Conservation (phyloP, 2,888 invertebrate genomes). For the Drosophila neotestacea region DNA sequence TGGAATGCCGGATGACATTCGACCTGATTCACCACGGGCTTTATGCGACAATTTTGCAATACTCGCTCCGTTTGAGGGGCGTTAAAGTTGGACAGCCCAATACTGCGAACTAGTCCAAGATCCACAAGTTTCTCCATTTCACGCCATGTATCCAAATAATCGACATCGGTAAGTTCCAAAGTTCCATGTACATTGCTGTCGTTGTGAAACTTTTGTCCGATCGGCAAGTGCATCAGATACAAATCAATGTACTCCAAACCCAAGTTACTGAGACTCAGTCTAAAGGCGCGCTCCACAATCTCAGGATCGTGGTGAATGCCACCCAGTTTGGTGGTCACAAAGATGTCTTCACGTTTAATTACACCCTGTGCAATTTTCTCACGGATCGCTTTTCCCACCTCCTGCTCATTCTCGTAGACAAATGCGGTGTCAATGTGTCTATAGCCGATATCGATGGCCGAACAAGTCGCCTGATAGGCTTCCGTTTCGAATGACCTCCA, state of each 20-base stretch:
- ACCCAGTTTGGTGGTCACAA: slow-evolving; percentile 83
- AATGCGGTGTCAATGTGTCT: slow-evolving; percentile 87
- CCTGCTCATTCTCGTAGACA: slow-evolving; percentile 86
- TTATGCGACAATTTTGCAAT: slow-evolving; percentile 80
- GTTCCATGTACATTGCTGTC: slow-evolving; percentile 83
- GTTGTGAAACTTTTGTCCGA: slow-evolving; percentile 88
- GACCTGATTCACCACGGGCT: slow-evolving; percentile 84
- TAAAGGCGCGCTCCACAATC: slow-evolving; percentile 88
- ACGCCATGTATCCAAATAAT: slow-evolving; percentile 84
- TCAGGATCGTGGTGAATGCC: slow-evolving; percentile 88
- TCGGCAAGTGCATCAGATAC: slow-evolving; percentile 93
- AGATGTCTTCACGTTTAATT: slow-evolving; percentile 84
- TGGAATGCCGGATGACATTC: slow-evolving; percentile 85
- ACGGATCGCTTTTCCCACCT: slow-evolving; percentile 85
- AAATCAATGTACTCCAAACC: slow-evolving; percentile 92
- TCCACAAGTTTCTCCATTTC: slow-evolving; percentile 84
- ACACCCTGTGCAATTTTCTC: slow-evolving; percentile 84
- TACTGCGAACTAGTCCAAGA: slow-evolving; percentile 78
- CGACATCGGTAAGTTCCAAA: slow-evolving; percentile 77
- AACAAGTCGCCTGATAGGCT: slow-evolving; percentile 82
- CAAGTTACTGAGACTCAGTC: slow-evolving; percentile 88
- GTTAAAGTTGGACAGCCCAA: slow-evolving; percentile 84
- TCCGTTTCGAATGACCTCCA: slow-evolving; percentile 83
- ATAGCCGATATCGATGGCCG: slow-evolving; percentile 86
- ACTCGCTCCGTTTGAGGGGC: slow-evolving; percentile 82